A percentile compares a stretch with the other conserved stretches of the same genome.
phyloP scores from a whole-genome alignment of 92 coral and sea anemone species.

The Phenganax subtilis region DNA sequence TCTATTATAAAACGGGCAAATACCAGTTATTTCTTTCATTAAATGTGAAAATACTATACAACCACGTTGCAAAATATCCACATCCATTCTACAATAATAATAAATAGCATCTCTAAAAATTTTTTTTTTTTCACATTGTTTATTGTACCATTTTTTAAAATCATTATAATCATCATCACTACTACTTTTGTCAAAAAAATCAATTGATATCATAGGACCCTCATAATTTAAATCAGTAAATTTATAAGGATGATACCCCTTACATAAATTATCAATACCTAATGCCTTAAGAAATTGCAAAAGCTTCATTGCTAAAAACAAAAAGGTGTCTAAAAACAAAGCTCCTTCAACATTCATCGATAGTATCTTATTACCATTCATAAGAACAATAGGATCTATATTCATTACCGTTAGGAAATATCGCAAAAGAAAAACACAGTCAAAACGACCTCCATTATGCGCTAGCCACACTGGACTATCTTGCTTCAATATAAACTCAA shows the following conservation, averaged over 20 bases:
- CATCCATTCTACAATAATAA: conserved; percentile 32
- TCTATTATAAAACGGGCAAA: conserved; percentile 20
- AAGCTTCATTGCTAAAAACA: conserved; percentile 6
- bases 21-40: neutral
- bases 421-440: conserved; percentile 11
- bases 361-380: conserved; percentile 10
- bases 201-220: neutral
- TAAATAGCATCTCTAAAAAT: conserved; percentile 18
- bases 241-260: conserved; percentile 25
- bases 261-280: neutral
- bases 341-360: neutral
- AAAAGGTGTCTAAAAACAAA: neutral
- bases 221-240: conserved; percentile 27
- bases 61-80: conserved; percentile 5
- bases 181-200: neutral
- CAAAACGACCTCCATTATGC: conserved; percentile 30
- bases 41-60: conserved; percentile 20
- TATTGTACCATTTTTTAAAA: conserved; percentile 25
- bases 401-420: neutral
- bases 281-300: neutral
- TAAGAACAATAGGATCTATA: conserved; percentile 1
- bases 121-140: neutral
- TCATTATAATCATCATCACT: neutral
- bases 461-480: conserved; percentile 7
- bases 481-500: neutral